phyloP scores from a whole-genome alignment of 2,113 vertebrate genomes.

The Heloderma charlesbogerti region DNA sequence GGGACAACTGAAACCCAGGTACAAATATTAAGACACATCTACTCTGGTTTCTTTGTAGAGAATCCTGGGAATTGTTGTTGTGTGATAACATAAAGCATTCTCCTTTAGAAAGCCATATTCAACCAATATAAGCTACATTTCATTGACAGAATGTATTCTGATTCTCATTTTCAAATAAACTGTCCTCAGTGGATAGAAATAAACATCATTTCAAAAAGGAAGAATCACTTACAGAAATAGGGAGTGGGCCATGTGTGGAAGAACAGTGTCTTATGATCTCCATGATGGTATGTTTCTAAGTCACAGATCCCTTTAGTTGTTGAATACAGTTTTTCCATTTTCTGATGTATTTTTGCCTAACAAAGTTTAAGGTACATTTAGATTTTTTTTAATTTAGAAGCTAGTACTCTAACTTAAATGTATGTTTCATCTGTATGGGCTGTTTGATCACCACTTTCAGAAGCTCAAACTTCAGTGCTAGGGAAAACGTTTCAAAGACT shows the following conservation, averaged over 20 bases:
- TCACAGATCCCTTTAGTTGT: conserved; percentile 86
- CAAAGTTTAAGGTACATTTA: neutral
- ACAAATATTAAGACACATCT: neutral
- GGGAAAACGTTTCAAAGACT: neutral
- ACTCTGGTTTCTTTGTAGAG: neutral
- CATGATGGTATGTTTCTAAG: conserved; percentile 84
- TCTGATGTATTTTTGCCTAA: conserved; percentile 81
- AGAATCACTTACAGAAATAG: conserved; percentile 86
- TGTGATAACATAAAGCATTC: neutral
- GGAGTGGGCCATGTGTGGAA: conserved; percentile 89
- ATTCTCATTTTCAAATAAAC: conserved; percentile 15
- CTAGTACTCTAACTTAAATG: neutral
- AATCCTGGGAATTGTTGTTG: neutral
- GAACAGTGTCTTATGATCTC: conserved; percentile 71
- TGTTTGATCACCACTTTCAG: neutral
- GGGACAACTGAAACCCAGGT: neutral
- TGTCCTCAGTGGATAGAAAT: conserved; percentile 1
- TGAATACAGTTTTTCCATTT: conserved; percentile 89
- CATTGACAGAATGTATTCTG: neutral
- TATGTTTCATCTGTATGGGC: neutral
- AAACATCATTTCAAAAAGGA: conserved; percentile 24
- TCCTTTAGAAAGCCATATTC: neutral
- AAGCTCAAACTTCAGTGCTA: neutral
- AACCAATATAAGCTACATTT: neutral
- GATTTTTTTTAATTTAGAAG: neutral